Evolutionary conservation across 2,113 vertebrate species (phyloP), one percentile per base, ranked within the genome.

Genomic region (Paradoxurus hermaphroditus): DNA sequence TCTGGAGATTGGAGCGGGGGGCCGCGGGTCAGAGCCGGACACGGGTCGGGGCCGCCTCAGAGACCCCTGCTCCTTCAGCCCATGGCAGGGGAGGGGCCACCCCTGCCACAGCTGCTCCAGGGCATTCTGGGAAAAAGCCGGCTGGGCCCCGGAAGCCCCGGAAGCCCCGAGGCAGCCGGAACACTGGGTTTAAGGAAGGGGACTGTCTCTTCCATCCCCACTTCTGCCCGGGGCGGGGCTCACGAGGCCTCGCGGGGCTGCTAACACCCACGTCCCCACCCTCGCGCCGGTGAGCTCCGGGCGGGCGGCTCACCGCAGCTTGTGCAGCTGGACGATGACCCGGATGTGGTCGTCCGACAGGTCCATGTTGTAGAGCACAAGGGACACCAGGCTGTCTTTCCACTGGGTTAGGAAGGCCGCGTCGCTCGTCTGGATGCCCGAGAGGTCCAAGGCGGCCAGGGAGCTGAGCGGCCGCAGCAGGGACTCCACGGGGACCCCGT

Each of bases 301-400:
- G 59, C 21, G 2, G 0, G 9, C 70, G 7, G 97, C 98, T 98
- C 97, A 99, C 99, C 99, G 99, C 98, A 99, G 99, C 96, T 99
- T 99, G 95, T 97, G 98, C 53, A 99, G 99, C 98, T 99, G 99
- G 81, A 99, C 96, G 0, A 99, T 98, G 51, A 99, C 99, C 19
- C 98, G 98, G 96, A 99, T 98, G 98, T 99, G 98, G 89, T 99
- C 99, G 13, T 99, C 99, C 0, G 99, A 99, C 95, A 99, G 99
- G 97, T 99, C 99, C 98, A 99, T 99, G 75, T 99, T 99, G 99
- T 99, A 99, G 97, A 99, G 99, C 97, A 99, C 99, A 15, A 99
- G 99, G 46, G 99, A 99, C 65, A 99, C 99, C 97, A 99, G 98
- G 95, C 99, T 99, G 88, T 99, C 99, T 95, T 99, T 99, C 99